Evolutionary conservation across 2,113 vertebrate genomes (phyloP), one percentile per base, ranked within the genome.

Genomic region (Oreochromis niloticus): DNA sequence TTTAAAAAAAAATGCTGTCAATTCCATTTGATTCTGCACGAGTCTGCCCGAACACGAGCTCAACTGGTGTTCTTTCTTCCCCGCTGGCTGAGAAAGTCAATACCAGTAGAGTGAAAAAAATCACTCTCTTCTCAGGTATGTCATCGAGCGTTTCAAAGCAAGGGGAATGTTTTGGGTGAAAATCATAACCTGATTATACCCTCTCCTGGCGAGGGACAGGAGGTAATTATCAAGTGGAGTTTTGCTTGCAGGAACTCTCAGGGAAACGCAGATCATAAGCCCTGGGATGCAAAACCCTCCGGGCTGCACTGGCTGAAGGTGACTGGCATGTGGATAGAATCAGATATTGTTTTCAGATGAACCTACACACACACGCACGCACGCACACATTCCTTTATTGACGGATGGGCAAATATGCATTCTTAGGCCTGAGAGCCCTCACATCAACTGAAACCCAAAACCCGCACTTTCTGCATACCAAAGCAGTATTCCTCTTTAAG

Each of bases 391-490:
- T 96, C 94, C 86, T 89, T 85, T 85, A 94, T 93, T 95, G 94
- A 96, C 82, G 85, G 91, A 95, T 92, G 91, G 92, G 89, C 90
- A 95, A 96, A 94, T 94, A 95, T 95, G 95, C 95, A 95, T 94
- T 95, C 94, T 93, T 85, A 80, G 88, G 82, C 81, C 89, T 88
- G 85, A 93, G 91, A 94, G 91, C 81, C 84, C 87, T 91, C 91
- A 80, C 89, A 89, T 95, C 94, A 88, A 95, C 81, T 92, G 95
- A 95, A 96, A 96, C 91, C 85, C 75, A 93, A 96, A 95, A 95
- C 94, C 95, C 75, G 66, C 54, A 81, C 89, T 89, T 94, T 94
- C 91, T 92, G 92, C 95, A 95, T 94, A 91, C 94, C 93, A 88
- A 93, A 92, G 94, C 89, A 92, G 91, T 83, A 86, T 93, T 89